Percentiles rank a stretch among this genome's conserved stretches.
Conservation (phyloP, 2,797 vertebrate species). For the Sphenopsis melanotis region DNA sequence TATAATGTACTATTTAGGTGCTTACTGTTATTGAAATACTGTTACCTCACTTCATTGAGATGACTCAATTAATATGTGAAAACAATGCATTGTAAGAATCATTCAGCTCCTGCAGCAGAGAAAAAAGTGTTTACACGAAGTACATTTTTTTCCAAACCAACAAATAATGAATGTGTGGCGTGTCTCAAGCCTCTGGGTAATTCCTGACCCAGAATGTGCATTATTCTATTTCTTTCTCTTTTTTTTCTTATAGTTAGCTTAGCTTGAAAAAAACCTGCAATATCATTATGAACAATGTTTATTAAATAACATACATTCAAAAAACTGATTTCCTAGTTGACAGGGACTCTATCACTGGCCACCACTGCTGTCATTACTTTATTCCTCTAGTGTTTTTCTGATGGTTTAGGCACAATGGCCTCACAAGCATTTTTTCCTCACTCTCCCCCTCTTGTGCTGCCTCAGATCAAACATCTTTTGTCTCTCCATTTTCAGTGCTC, state of each 20-base stretch:
- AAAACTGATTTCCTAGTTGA: background rate
- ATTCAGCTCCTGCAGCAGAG: background rate
- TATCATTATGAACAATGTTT: background rate
- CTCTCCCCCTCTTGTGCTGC: background rate
- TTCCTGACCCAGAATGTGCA: background rate
- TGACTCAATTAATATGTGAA: background rate
- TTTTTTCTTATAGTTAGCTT: background rate
- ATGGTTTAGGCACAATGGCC: background rate
- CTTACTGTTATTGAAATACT: background rate
- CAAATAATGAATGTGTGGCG: accelerated
- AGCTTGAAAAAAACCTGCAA: background rate
- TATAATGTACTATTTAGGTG: background rate
- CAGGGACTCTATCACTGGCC: background rate
- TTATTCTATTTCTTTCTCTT: background rate
- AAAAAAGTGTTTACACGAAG: background rate
- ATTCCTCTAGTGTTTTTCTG: background rate
- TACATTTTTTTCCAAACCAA: background rate
- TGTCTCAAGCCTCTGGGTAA: background rate
- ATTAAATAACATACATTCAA: background rate
- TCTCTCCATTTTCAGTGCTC: background rate
- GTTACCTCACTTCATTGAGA: background rate
- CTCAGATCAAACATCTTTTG: background rate
- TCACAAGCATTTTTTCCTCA: background rate
- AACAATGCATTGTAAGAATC: background rate
- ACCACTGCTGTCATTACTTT: background rate